Base-by-base conservation (phyloP, 92 coral and sea anemone genomes). In the Palythoa caribaeorum region DNA sequence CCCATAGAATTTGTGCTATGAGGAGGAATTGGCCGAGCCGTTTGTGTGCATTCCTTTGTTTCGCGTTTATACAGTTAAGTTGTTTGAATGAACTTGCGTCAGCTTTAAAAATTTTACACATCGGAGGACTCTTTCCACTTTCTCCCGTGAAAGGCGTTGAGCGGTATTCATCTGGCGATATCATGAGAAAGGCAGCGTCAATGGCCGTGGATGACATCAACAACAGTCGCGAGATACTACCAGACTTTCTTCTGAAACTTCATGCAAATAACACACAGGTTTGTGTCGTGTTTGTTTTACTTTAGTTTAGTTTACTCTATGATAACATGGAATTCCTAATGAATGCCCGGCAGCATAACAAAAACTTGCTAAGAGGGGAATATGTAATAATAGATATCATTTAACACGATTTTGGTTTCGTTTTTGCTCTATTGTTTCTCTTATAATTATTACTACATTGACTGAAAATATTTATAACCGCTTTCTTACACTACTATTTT, bases 261-360 rank as follows among this genome's bases (percentile, higher is more conserved):
- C 88, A 92, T 52, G 83, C 83, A 52, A 90, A 92, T 55, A 87
- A 92, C 73, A 92, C 95, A 15, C 80, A 84, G 91, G 95, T 92
- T 87, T 12, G 69, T 69, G 35, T 16, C 78, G 3, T 83, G 55
- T 50, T 51, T 72, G 66, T 8, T 83, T 83, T 36, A 44, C 36
- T 10, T 48, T 69, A 28, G 37, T 51, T 52, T 83, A 83, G 28
- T 62, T 54, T 10, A 48, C 15, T 12, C 6, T 55, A 15, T 7
- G 62, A 15, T 15, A 15, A 11, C 14, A 55, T 3, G 62, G 17
- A 55, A 15, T 15, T 6, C 62, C 17, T 9, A 70, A 70, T 44
- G 48, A 54, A 14, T 55, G 38, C 15, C 13, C 9, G 60, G 28
- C 47, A 10, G 48, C 16, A 12, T 35, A 28, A 3, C 28, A 44